Base-by-base conservation (phyloP, 37 sponge, comb jelly and placozoan species). In the Tethya wilhelma region DNA sequence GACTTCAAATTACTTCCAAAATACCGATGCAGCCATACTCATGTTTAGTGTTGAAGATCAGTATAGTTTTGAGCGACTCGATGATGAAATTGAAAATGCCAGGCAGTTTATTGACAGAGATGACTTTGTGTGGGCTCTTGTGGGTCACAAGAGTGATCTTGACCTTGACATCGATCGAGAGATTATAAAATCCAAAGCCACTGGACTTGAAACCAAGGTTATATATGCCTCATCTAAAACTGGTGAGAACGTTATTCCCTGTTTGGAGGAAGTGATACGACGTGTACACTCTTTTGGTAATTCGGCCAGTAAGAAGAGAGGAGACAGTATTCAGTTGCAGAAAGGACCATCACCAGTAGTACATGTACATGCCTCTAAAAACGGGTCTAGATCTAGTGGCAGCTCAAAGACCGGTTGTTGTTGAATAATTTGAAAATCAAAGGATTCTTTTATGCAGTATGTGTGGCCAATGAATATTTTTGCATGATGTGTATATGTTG, bases 1-100 rank as follows among this genome's bases (percentile, higher is more conserved):
- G 66, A 94, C 94, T 2, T 58, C 83, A 22, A 94, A 94, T 77
- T 94, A 83, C 75, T 94, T 76, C 59, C 76, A 69, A 9, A 79
- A 87, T 26, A 82, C 94, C 25, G 77, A 90, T 64, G 90, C 81
- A 5, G 84, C 90, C 26, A 69, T 94, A 5, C 67, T 90, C 43
- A 77, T 90, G 73, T 94, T 82, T 81, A 75, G 81, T 53, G 65
- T 94, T 31, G 81, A 81, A 2, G 90, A 89, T 64, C 6, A 0
- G 59, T 31, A 46, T 28, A 44, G 73, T 22, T 74, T 87, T 45
- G 58, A 79, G 37, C 56, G 63, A 19, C 57, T 87, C 0, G n/a
- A 86, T 20, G 80, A 73, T 2, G 76, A 67, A 63, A 46, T 60
- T 1, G 46, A 71, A n/a, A 77, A 81, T 77, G 89, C 83, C 30